Percentiles rank a stretch among this genome's conserved stretches.
These are phyloP conservation scores for Drosophila falleni DNA, from an alignment of 2,888 invertebrate genomes.

Conservation along the genomic window DNA sequence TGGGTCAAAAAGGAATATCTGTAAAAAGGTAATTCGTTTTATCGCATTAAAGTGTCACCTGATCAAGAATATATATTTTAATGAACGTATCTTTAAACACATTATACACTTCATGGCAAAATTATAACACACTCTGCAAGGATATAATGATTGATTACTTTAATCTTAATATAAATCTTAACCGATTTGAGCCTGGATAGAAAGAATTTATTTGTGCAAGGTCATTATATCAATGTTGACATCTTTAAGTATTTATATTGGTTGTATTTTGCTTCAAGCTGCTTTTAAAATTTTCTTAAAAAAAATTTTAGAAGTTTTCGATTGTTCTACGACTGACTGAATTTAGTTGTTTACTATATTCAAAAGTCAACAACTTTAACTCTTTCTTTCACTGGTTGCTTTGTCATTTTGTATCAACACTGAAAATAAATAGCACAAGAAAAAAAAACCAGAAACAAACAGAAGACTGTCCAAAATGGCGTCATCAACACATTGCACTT, in stretches of 20 bases:
- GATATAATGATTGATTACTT: background rate
- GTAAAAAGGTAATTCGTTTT: too few species aligned
- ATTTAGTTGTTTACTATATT: background rate
- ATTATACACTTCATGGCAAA: too few species aligned
- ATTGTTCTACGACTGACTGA: background rate
- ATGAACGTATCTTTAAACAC: too few species aligned
- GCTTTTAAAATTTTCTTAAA: background rate
- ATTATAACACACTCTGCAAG: background rate
- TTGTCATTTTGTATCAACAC: constrained; percentile 28
- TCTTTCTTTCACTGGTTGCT: constrained; percentile 15
- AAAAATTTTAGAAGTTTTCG: too few species aligned
- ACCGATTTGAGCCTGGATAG: background rate
- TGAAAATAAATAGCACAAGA: constrained; percentile 27
- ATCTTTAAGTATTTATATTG: background rate
- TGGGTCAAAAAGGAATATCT: too few species aligned
- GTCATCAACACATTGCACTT: constrained; percentile 75
- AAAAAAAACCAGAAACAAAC: constrained; percentile 22
- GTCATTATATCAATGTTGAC: background rate
- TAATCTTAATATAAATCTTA: background rate
- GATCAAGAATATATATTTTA: too few species aligned
- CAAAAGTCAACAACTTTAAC: background rate
- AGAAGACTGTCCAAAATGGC: constrained; percentile 47
- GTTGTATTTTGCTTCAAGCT: background rate
- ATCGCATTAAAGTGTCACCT: too few species aligned
- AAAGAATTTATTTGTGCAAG: background rate